These are phyloP conservation scores for Pardalotus punctatus DNA, from an alignment of 2,113 vertebrate genomes.

Conservation along the genomic window DNA sequence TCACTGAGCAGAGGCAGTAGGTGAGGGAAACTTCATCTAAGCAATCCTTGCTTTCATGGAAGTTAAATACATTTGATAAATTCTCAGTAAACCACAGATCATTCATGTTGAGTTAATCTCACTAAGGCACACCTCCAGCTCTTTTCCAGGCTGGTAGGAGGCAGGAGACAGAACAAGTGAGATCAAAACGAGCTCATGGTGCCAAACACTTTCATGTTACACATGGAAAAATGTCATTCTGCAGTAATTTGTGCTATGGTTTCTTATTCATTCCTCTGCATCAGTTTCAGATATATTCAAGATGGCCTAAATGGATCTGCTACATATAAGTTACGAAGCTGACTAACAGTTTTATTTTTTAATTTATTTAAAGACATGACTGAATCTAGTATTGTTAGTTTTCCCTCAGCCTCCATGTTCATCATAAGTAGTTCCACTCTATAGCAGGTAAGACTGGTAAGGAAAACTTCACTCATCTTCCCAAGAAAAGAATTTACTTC, in stretches of 20 bases:
- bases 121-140: neutral
- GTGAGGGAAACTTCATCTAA: neutral
- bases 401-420: neutral
- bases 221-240: neutral
- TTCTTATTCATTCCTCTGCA: neutral
- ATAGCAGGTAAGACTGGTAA: neutral
- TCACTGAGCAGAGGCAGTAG: neutral
- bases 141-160: constrained; percentile 4
- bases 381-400: neutral
- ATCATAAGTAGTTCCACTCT: neutral
- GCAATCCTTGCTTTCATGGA: neutral
- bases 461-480: neutral
- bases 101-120: neutral
- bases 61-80: neutral
- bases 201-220: neutral
- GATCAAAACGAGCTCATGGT: neutral
- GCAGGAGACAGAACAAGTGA: constrained; percentile 29
- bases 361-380: neutral
- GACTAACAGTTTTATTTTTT: neutral
- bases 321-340: neutral
- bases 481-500: neutral
- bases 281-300: neutral
- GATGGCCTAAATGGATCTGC: neutral
- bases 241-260: neutral
- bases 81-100: neutral